phyloP scores from a whole-genome alignment of 2,888 invertebrate genomes.

The Loripinus fragilis region DNA sequence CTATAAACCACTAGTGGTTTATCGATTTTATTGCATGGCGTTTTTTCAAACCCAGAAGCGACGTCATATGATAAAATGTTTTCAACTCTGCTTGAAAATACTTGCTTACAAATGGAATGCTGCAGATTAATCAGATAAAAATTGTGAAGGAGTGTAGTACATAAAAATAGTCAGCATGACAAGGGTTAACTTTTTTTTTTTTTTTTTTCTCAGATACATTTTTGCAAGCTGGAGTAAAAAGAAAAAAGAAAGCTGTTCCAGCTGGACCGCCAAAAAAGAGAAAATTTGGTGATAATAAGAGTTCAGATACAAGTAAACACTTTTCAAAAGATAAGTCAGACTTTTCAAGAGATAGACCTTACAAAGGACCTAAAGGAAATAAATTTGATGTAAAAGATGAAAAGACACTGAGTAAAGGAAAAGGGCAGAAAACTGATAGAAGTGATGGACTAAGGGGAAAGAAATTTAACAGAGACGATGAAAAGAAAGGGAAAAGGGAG shows the following conservation, averaged over 20 bases:
- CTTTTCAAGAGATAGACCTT: background rate
- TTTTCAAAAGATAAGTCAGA: background rate
- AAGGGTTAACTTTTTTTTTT: too few species aligned
- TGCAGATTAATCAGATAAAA: too few species aligned
- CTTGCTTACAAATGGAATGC: too few species aligned
- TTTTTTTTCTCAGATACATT: slow-evolving; percentile 34
- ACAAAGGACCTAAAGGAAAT: background rate
- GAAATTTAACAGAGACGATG: too few species aligned
- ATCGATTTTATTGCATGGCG: too few species aligned
- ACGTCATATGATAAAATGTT: too few species aligned
- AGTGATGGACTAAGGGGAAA: slow-evolving; percentile 18
- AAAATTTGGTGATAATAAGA: slow-evolving; percentile 17
- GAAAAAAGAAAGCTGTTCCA: background rate
- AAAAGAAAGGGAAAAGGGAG: slow-evolving; percentile 18
- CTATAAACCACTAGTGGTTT: too few species aligned
- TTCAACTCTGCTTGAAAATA: too few species aligned
- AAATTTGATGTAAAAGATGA: slow-evolving; percentile 19
- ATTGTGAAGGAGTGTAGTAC: too few species aligned
- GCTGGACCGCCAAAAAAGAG: background rate
- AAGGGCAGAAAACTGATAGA: slow-evolving; percentile 16
- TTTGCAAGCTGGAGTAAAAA: slow-evolving; percentile 25
- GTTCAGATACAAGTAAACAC: background rate
- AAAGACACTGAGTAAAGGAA: slow-evolving; percentile 12
- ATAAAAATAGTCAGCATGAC: too few species aligned
- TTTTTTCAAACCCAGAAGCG: too few species aligned